Evolutionary conservation across 1,140 invertebrate genomes (phyloP), one percentile per base, ranked within the genome.

Genomic region (Dendrolimus kikuchii): DNA sequence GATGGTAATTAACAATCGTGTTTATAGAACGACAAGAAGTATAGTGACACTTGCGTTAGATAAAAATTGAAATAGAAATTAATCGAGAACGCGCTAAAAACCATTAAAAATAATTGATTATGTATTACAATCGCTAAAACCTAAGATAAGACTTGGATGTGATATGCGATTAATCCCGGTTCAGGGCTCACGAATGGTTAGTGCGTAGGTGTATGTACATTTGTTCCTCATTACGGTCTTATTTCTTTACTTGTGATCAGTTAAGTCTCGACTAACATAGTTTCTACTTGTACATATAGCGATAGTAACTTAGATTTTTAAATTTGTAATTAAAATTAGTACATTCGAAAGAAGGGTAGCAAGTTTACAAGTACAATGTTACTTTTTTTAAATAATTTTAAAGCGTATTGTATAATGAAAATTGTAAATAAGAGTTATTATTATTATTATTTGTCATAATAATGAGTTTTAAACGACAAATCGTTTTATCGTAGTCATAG

Each of bases 341-440:
- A 80, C 72, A 82, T 82, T 80, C 68, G 68, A 78, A 71, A 68
- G 55, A 71, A 73, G 68, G 77, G 74, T 81, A 81, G 79, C 67
- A 69, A 81, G 68, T 71, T 78, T 78, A 71, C 71, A 71, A 86
- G 82, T 86, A 84, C 82, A 86, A 84, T 84, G 74, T 82, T 85
- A 82, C 80, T 78, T 82, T 80, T 76, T 78, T 81, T 76, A 78
- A 71, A 62, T 77, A 77, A 74, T 79, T 80, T 73, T 79, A 77
- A 74, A 66, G 61, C 74, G 77, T 81, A 80, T 77, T 86, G 82
- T 86, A 86, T 82, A 86, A 79, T 64, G 23, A 59, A 76, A 82
- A 71, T 75, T 83, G 82, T 86, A 86, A 74, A 86, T 86, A 86
- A 86, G 82, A 86, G 77, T 63, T 77, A 84, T 74, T 83, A 86